Base-by-base conservation (phyloP, 2,888 invertebrate genomes). In the Hypercompe scribonia region DNA sequence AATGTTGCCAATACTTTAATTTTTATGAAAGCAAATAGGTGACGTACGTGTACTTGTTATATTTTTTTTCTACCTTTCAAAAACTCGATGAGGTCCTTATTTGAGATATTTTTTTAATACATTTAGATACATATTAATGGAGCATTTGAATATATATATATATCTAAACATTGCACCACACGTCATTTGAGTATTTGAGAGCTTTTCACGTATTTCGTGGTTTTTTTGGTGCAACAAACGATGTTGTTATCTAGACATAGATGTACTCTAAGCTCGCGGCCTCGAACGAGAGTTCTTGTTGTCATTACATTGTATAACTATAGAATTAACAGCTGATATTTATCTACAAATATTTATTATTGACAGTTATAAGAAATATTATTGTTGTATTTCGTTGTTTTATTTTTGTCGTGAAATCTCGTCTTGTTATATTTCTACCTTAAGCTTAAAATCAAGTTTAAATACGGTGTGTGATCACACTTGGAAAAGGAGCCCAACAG, bases 351-450 rank as follows among this genome's bases (percentile, higher is more conserved):
- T 78, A 77, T 82, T 72, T 79, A 76, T 77, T 79, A 77, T 78
- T 81, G 78, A 73, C 67, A 70, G 80, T 84, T 80, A 80, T 65
- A 79, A 74, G 77, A 74, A 71, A 75, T 78, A 81, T 80, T 65
- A 76, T 78, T 81, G 75, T 85, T 81, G 71, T 80, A 80, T 65
- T 21, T 46, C n/a, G 0, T 13, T 75, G 71, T 79, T 77, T 80
- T 73, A 72, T 76, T 78, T 65, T n/a, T 15, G 0, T 64, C 8
- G 28, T 10, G 7, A n/a, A 33, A n/a, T 24, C 28, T 46, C 13
- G 13, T 13, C 39, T 3, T 46, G 11, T 18, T 46, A 5, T 18
- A 46, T 21, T 21, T 50, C 24, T 66, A 42, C 18, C 42, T 18
- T 13, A 28, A 11, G 11, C 3, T 13, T 21, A 21, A 46, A 46